phyloP scores from a whole-genome alignment of 2,797 vertebrate genomes.

The Sebastes hubbsi region DNA sequence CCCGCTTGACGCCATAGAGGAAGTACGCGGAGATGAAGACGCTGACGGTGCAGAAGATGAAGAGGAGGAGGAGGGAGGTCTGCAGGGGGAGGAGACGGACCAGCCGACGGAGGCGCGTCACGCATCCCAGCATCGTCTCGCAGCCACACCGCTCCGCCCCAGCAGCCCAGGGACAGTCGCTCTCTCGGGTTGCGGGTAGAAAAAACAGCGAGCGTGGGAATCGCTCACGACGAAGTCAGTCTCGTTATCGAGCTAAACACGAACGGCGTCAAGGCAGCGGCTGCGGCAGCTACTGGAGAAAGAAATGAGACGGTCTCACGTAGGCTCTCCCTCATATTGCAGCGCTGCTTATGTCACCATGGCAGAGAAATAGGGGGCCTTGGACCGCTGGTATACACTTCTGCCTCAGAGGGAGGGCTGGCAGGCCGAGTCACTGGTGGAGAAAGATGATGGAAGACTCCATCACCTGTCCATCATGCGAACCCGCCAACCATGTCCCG shows the following conservation, averaged over 20 bases:
- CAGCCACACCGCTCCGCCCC: constrained; percentile 65
- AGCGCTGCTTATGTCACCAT: constrained; percentile 86
- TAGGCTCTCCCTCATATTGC: constrained; percentile 79
- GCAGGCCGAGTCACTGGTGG: constrained; percentile 59
- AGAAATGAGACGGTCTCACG: constrained; percentile 66
- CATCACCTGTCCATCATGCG: constrained; percentile 74
- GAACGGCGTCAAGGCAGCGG: constrained; percentile 49
- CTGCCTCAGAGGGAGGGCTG: constrained; percentile 55
- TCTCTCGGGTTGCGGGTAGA: constrained; percentile 23
- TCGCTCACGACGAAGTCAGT: constrained; percentile 47
- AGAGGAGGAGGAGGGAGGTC: constrained; percentile 94
- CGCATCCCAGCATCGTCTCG: constrained; percentile 93
- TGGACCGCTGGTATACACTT: constrained; percentile 65
- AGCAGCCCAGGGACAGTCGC: constrained; percentile 63
- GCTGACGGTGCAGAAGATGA: constrained; percentile 94
- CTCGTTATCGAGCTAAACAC: constrained; percentile 33
- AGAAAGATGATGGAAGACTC: constrained; percentile 73
- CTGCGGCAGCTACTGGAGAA: constrained; percentile 72
- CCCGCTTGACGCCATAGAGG: constrained; percentile 96
- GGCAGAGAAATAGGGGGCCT: constrained; percentile 79
- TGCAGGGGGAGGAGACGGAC: constrained; percentile 96
- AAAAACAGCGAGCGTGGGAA: constrained; percentile 24
- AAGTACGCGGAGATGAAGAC: constrained; percentile 98
- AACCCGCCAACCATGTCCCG: constrained; percentile 60
- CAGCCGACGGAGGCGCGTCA: constrained; percentile 90